Evolutionary conservation across 2,888 invertebrate species (phyloP), one percentile per base, ranked within the genome.

Genomic region (Drosophila conformis): DNA sequence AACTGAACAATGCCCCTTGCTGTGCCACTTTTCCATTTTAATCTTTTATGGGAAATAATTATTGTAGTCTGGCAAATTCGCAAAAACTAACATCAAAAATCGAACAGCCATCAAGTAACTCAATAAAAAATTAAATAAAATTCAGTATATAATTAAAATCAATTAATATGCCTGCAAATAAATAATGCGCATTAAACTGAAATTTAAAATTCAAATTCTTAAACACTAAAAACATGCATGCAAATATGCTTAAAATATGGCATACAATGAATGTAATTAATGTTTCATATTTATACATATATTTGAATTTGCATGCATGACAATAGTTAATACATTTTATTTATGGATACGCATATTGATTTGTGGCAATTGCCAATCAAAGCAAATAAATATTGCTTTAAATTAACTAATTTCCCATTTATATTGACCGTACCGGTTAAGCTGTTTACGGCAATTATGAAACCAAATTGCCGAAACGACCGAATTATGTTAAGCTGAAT

Each of bases 321-420:
- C 15, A 64, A 38, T 29, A 21, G 13, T 31, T 38, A 46, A 52
- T 68, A 33, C 49, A 70, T 54, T 29, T 69, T 64, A 70, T 73
- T 61, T 69, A 71, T 61, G 60, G 48, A 35, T 53, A 48, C 18
- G 27, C 54, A 57, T 73, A 71, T 70, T 79, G 76, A 79, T 79
- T 83, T 83, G 69, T 63, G 64, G 48, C 51, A 64, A 64, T 53
- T n/a, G 21, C 56, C 58, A 72, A 73, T 74, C 61, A 63, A 46
- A 46, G 33, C 53, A 62, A 51, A 58, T 73, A 73, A 73, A 65
- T 59, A n/a, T 38, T 51, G 52, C 63, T 66, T 59, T 4, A 83
- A 81, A 82, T 86, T 77, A 77, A 77, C 83, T 80, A 73, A 86
- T 83, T 80, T 77, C 31, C 36, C 66, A 76, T 81, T 77, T 78